Conservation (phyloP, 2,888 invertebrate species). For the Drosophila kambysellisi region DNA sequence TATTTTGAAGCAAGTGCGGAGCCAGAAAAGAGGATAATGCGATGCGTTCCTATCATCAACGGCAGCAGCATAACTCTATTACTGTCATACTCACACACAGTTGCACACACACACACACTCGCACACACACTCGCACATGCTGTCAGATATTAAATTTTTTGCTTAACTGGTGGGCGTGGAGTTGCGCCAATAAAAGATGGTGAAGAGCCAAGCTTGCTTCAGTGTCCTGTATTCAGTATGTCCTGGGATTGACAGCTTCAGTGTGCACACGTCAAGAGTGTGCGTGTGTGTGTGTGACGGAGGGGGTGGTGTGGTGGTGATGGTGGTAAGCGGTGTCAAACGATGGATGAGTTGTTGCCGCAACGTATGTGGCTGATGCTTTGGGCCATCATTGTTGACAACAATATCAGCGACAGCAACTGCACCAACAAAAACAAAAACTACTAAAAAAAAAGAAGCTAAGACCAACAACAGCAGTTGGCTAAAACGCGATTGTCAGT, state of each 20-base stretch:
- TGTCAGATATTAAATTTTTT: conserved; percentile 68
- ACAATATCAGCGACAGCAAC: conserved; percentile 71
- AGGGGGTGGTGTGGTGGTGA: neutral
- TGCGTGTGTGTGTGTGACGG: neutral
- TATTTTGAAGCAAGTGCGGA: conserved; percentile 59
- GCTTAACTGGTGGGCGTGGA: conserved; percentile 31
- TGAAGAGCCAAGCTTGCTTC: conserved; percentile 32
- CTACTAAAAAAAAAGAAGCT: conserved; percentile 21
- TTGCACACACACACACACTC: neutral
- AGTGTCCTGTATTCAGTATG: conserved; percentile 27
- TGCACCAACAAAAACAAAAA: conserved; percentile 48
- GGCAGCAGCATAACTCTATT: conserved; percentile 70
- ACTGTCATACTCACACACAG: conserved; percentile 44
- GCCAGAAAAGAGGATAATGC: conserved; percentile 60
- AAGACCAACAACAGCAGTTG: conserved; percentile 36
- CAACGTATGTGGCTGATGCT: conserved; percentile 79
- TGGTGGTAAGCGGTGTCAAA: conserved; percentile 30
- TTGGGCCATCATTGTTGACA: conserved; percentile 77
- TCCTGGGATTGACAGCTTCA: conserved; percentile 61
- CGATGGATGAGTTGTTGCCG: conserved; percentile 73
- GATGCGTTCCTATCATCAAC: conserved; percentile 62
- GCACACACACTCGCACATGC: conserved; percentile 21
- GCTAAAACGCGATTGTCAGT: conserved; percentile 41
- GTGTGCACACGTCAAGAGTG: conserved; percentile 39
- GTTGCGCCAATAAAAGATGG: conserved; percentile 65